Base-by-base conservation (phyloP, 2,113 vertebrate genomes). In the Microcebus griseorufus region DNA sequence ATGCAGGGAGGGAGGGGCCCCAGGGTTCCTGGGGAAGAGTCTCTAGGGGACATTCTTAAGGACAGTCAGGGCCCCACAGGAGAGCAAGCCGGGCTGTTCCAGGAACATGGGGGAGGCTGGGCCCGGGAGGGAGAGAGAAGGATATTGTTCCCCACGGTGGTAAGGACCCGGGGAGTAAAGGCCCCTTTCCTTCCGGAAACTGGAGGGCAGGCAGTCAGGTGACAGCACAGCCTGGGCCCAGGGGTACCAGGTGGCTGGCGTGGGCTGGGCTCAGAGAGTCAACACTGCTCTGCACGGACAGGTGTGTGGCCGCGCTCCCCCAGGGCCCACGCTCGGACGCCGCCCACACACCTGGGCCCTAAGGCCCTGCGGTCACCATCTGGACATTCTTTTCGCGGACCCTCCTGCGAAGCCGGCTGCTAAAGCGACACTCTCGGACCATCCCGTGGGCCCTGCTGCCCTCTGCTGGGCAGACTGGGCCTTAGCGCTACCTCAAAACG, bases 391-490 rank as follows among this genome's bases (percentile, higher is more conserved):
- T 42, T 10, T 37, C 0, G 69, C 0, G 0, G 12, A 18, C 53
- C 1, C 18, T 53, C 34, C 27, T 13, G 72, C 5, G 27, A 32
- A 37, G 34, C 18, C 73, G 48, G 9, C 17, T 62, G 80, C 60
- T 6, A 51, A 70, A 73, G 23, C 14, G 0, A 14, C 1, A 1
- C 27, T 18, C 16, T 34, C 0, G 37, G 11, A 5, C 23, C 67
- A 85, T 93, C 37, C 64, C 0, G 2, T 42, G 89, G 73, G 27
- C 5, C 22, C 18, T 89, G 70, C 11, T 93, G 97, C 95, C 96
- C 97, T 94, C 98, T 97, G 79, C 93, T 96, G 98, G 97, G 18
- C 27, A 82, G 53, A 17, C 2, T 3, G 32, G 79, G 51, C 51
- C 70, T 65, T 86, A 53, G 55, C 60, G 29, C 18, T 20, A 23